Percentiles rank a stretch among this genome's conserved stretches.
These are phyloP conservation scores for Acleris sparsana DNA, from an alignment of 2,888 invertebrate genomes.

Conservation along the genomic window DNA sequence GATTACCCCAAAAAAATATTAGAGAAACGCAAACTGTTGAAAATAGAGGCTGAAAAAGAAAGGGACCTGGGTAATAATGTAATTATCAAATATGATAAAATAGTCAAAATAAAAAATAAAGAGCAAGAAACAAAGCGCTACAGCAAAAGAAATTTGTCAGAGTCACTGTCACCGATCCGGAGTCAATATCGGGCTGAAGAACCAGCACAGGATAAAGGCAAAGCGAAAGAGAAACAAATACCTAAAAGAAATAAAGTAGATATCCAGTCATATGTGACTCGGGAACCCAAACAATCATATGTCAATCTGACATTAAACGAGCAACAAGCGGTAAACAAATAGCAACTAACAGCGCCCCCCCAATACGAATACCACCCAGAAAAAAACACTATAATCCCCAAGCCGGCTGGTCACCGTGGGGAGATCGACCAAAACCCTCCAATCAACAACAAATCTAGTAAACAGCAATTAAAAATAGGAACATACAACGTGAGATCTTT, in stretches of 20 bases:
- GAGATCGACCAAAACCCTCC: not conserved
- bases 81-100: not conserved
- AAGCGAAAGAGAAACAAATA: not conserved
- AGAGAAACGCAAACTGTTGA: not conserved
- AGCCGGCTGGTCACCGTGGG: conserved; percentile 1
- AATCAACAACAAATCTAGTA: not conserved
- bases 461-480: not conserved
- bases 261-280: not conserved
- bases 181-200: not conserved
- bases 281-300: not conserved
- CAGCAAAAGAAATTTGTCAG: not conserved
- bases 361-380: no score
- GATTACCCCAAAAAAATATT: not conserved
- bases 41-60: not conserved
- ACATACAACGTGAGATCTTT: not conserved
- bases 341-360: not conserved
- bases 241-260: not conserved
- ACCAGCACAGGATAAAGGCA: not conserved
- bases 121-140: not conserved
- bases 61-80: not conserved
- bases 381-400: not conserved
- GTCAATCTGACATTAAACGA: not conserved
- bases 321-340: not conserved
- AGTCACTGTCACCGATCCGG: not conserved
- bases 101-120: not conserved